Evolutionary conservation across 2,888 invertebrate genomes (phyloP), one percentile per base, ranked within the genome.

Genomic region (Lepeophtheirus nordmannii): DNA sequence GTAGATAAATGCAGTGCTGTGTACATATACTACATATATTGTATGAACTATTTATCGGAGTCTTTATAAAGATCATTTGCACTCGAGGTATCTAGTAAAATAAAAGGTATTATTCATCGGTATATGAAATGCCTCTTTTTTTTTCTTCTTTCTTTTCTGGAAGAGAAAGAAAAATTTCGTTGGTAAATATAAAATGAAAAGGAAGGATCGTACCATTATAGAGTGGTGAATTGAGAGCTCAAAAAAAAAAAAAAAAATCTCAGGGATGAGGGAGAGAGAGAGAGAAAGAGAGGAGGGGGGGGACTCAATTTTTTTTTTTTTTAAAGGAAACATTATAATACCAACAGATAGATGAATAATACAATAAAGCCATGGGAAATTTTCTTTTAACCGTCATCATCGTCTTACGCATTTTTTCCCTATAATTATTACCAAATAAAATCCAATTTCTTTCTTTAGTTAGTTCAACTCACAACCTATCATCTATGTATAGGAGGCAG

Each of bases 271-370:
- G n/a, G n/a, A n/a, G n/a, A n/a, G n/a, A n/a, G n/a, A n/a, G n/a
- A 41, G 10, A 41, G 41, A 41, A 41, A 10, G 14, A 41, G 41
- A 41, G 14, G 41, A 41, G 41, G 41, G 14, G 41, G 41, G 53
- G 53, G 53, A 46, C 53, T 46, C 53, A 46, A 46, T 46, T 46
- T 46, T 46, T n/a, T 5, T 46, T 17, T 5, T 46, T 17, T 17
- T 46, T 46, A 46, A 46, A 46, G 53, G 53, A 46, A 46, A 46
- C 53, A 46, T 46, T 46, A 46, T 46, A 46, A 46, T 46, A 46
- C 53, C 53, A 46, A 46, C 53, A 46, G 53, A 46, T 46, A 46
- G 53, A 46, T 46, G 53, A 46, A 46, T 46, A 46, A 46, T 46
- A 17, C 14, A 46, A 46, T 46, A 46, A 46, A 46, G 53, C 53